These are phyloP conservation scores for Falco columbarius DNA, from an alignment of 2,797 vertebrate genomes.

Conservation along the genomic window DNA sequence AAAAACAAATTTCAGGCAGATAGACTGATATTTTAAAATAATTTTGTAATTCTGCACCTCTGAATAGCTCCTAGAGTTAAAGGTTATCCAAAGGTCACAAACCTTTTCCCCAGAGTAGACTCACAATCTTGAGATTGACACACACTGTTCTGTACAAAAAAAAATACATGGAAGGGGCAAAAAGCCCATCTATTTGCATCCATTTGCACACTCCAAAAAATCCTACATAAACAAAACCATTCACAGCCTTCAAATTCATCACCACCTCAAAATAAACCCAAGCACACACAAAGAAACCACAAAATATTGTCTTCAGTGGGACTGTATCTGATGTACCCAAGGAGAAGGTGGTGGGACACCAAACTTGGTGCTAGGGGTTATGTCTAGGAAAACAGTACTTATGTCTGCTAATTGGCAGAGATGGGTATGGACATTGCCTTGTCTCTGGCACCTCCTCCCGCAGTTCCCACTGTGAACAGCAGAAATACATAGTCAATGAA, in stretches of 20 bases:
- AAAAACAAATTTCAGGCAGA: neutral
- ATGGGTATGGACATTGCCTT: neutral
- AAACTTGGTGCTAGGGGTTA: neutral
- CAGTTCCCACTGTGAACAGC: neutral
- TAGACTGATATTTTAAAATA: neutral
- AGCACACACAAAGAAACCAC: neutral
- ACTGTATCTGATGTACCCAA: neutral
- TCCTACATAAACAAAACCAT: neutral
- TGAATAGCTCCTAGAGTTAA: neutral
- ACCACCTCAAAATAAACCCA: neutral
- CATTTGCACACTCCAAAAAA: neutral
- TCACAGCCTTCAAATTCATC: neutral
- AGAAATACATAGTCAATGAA: neutral
- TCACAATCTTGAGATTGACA: neutral
- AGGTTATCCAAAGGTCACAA: conserved; percentile 9
- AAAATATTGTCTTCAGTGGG: neutral
- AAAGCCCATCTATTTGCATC: neutral
- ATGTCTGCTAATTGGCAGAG: neutral
- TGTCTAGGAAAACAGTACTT: neutral
- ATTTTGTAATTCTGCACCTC: neutral
- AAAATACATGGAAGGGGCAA: accelerated
- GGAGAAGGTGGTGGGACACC: neutral
- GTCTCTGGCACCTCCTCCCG: neutral
- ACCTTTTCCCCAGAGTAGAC: neutral
- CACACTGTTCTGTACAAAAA: neutral